Conservation (phyloP, 2,888 invertebrate genomes). For the Mythimna ferrago region DNA sequence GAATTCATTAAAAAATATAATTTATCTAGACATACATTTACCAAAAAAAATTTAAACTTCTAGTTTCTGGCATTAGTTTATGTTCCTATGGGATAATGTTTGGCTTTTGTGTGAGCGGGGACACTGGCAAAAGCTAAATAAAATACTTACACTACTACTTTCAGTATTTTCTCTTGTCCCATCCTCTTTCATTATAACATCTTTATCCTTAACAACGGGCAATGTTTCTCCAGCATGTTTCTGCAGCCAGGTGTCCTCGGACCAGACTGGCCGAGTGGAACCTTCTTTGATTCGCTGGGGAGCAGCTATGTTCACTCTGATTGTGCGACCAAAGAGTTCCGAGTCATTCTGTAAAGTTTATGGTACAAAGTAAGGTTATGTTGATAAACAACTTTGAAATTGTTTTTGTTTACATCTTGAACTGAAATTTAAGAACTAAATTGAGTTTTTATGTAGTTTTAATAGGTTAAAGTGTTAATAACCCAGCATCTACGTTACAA, state of each 20-base stretch:
- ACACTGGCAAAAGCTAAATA: neutral
- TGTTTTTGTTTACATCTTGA: neutral
- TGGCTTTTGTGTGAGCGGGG: neutral
- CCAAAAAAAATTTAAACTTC: too few species aligned
- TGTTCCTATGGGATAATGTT: neutral
- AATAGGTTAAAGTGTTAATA: too few species aligned
- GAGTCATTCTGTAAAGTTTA: conserved; percentile 96
- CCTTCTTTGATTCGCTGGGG: conserved; percentile 99
- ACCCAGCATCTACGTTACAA: neutral
- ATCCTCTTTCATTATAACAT: conserved; percentile 68
- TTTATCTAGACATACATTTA: too few species aligned
- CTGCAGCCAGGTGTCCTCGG: conserved; percentile 99
- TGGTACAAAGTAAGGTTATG: conserved; percentile 10
- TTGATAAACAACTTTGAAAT: neutral
- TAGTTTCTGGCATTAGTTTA: too few species aligned
- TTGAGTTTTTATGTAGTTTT: too few species aligned
- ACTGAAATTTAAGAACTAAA: neutral
- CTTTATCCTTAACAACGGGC: conserved; percentile 84
- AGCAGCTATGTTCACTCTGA: conserved; percentile 98
- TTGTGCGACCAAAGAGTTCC: conserved; percentile 98
- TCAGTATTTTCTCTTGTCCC: conserved; percentile 75
- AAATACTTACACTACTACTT: conserved; percentile 67
- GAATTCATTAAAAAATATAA: too few species aligned
- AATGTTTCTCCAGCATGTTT: conserved; percentile 98
- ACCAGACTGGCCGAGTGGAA: conserved; percentile 98